Evolutionary conservation across 2,797 vertebrate species (phyloP), one percentile per base, ranked within the genome.

Genomic region (Leptoclinus maculatus): DNA sequence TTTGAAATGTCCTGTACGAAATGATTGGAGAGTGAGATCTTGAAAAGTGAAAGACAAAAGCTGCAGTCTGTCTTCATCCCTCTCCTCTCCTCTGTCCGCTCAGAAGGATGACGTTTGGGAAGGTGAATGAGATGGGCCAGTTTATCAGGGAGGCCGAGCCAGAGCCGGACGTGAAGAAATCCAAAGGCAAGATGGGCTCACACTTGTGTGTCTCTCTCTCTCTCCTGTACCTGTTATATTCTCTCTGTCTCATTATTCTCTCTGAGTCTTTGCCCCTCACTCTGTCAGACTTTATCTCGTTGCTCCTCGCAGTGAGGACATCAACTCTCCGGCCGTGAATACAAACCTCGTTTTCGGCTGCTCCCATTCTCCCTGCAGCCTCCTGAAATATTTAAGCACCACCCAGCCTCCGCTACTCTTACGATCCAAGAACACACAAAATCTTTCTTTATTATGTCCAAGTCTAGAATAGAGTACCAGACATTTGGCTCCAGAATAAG

Each of bases 141-240:
- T 99, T 99, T 82, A 98, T 99, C 92, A 94, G 98, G 89, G 98
- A 99, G 92, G 98, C 98, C 19, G 98, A 99, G 87, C 98, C 98
- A 7, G 98, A 99, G 87, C 98, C 98, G 2, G 98, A 99, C 84
- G 95, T 98, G 76, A 99, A 99, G 96, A 99, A 99, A 94, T 99
- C 98, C 58, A 99, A 97, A 97, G 98, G 98, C 96, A 92, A 73
- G 89, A 84, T 10, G 38, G 9, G 2, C 25, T 36, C 65, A 19
- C 59, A 17, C 4, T 19, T 38, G 3, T 67, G 62, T 65, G 32
- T 6, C 43, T 51, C 21, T 67, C 64, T 65, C 36, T 6, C 43
- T 51, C 21, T 39, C 34, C n/a, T 53, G 17, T 56, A 4, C 32
- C 65, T 66, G 53, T 76, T 47, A 19, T 17, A 7, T 38, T 43